Base-by-base conservation (phyloP, 2,888 invertebrate genomes). In the Eristalis intricaria region DNA sequence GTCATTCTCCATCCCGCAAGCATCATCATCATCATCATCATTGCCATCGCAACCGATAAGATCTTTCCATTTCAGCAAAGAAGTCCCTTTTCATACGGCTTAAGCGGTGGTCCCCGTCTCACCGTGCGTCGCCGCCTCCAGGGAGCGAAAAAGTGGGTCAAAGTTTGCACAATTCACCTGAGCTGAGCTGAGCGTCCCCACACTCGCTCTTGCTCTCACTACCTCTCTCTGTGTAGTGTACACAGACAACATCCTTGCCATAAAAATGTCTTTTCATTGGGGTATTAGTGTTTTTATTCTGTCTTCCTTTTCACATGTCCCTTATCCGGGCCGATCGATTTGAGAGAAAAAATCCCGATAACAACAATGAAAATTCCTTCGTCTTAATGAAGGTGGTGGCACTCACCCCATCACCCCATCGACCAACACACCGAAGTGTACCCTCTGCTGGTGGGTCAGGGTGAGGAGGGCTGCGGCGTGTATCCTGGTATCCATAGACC, bases 41-140 rank as follows among this genome's bases (percentile, higher is more conserved):
- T 84, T 79, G 68, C 79, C 73, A 79, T 73, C 73, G 73, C 79
- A 56, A 75, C 84, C 60, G 87, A 87, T 87, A 87, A 87, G 87
- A 87, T 87, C 87, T 87, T 84, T 87, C 79, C 87, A 87, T 87
- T 87, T 87, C 84, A 71, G 56, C 29, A 79, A 75, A 80, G 69
- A 85, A 76, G 69, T 73, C 70, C 84, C 87, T 80, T 87, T 84
- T 80, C 79, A 84, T 73, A 73, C 29, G 32, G 70, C 69, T 35
- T 65, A 10, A 2, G 13, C 32, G 10, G 58, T 74, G 43, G 43
- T 60, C 50, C 68, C 56, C 76, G 38, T 13, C 38, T 38, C 38
- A 38, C 38, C 38, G 32, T n/a, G n/a, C 32, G 0, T 2, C 32
- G 13, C 38, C 61, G 66, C 74, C 60, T 38, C 60, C 35, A 40